Evolutionary conservation across 1,140 invertebrate genomes (phyloP).

Genomic region (Steinernema feltiae): DNA sequence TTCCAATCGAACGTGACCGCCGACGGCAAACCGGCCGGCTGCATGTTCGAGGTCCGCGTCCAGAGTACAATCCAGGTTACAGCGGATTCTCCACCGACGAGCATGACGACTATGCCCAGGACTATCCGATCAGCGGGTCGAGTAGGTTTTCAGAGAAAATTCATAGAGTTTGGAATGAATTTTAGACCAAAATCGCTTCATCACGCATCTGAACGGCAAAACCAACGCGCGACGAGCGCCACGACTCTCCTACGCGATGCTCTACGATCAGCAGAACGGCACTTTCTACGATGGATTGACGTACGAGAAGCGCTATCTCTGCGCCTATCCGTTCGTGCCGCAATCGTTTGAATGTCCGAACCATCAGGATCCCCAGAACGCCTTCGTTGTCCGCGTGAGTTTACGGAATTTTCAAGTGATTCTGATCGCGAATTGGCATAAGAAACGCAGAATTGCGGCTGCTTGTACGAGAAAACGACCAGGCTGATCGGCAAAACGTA

Average conservation of each 20-base stretch:
- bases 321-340: constrained; percentile 23
- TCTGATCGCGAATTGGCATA: no score
- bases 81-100: constrained; percentile 21
- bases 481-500: no score
- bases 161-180: no score
- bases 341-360: constrained; percentile 34
- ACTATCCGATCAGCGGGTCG: constrained; percentile 23
- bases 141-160: no score
- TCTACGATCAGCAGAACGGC: constrained; percentile 23
- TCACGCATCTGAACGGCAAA: constrained; percentile 14
- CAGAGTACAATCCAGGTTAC: constrained; percentile 29
- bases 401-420: background rate
- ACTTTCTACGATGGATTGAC: constrained; percentile 30
- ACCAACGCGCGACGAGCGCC: constrained; percentile 14
- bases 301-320: constrained; percentile 23
- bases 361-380: constrained; percentile 6
- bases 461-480: no score
- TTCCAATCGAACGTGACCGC: constrained; percentile 16
- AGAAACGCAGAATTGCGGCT: no score
- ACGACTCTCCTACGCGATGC: constrained; percentile 28
- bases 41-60: constrained; percentile 23
- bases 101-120: constrained; percentile 19
- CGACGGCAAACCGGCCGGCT: background rate
- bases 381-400: constrained; percentile 32
- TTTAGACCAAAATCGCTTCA: constrained; percentile 21